Base-by-base conservation (phyloP, 1,140 invertebrate genomes). In the Liolophura sinensis region DNA sequence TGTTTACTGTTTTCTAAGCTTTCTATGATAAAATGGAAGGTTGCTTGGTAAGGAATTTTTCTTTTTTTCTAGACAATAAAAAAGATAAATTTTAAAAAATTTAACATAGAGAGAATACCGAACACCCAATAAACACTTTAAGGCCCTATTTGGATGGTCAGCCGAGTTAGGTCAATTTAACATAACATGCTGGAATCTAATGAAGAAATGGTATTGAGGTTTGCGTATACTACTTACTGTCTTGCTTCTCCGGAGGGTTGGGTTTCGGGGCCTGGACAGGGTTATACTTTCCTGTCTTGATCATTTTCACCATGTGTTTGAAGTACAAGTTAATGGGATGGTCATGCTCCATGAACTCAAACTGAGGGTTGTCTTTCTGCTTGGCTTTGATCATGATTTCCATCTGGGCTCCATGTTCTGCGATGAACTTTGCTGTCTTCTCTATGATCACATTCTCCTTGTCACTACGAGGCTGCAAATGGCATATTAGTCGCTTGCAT, bases 311-410 rank as follows among this genome's bases (percentile, higher is more conserved):
- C 60, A 99, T 80, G 79, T 92, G 90, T 71, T 91, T 92, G 82
- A 98, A 99, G 85, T 97, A 99, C 1, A 91, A 89, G 86, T 98
- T 91, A 20, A 99, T 85, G 0, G 86, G 78, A 65, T 93, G 89
- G 70, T 94, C 92, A 81, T 93, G 93, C 51, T 92, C 92, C 22
- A 99, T 87, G 85, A 99, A 99, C 59, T 91, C 87, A 86, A 99
- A 99, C 84, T 96, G 93, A 1, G 90, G 87, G 86, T 99, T 99
- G 72, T 92, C 90, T 0, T 92, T 88, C 83, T 99, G 97, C 84
- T 98, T 99, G 12, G 95, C 93, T 86, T 98, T 98, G 63, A 99
- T 91, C 0, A 99, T 87, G 62, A 99, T 97, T 86, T 99, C 97
- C 96, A 99, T 98, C 86, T 99, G 97, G 46, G 90, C 87, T 0